These are phyloP conservation scores for Silurus aristotelis DNA, from an alignment of 2,797 vertebrate species.

Conservation along the genomic window DNA sequence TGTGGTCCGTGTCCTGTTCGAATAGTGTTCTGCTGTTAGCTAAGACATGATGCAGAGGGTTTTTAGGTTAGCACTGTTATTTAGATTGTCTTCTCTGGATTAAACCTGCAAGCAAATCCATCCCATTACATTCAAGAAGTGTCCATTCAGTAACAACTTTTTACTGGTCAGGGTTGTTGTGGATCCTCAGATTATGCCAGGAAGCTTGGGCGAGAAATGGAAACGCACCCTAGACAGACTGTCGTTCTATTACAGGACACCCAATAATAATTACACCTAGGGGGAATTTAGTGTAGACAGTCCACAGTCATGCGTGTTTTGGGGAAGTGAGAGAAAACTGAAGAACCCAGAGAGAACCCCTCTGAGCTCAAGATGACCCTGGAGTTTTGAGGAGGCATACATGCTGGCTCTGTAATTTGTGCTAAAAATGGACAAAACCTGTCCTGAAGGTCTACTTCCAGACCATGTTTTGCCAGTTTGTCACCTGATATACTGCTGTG, in stretches of 20 bases:
- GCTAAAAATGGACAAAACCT: no score
- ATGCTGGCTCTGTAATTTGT: neutral
- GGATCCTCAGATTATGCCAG: neutral
- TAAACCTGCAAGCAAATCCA: neutral
- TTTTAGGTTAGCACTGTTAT: neutral
- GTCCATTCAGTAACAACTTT: neutral
- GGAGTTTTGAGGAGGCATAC: neutral
- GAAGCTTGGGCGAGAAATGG: neutral
- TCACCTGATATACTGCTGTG: neutral
- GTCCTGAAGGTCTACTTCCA: neutral
- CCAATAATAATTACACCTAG: neutral
- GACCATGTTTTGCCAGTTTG: neutral
- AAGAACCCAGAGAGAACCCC: neutral
- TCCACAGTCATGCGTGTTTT: neutral
- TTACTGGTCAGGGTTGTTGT: neutral
- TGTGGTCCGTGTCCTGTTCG: neutral
- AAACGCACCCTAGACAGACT: neutral
- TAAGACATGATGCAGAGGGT: neutral
- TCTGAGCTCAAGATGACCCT: neutral
- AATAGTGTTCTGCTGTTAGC: neutral
- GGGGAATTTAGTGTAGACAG: no score
- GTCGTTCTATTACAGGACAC: neutral
- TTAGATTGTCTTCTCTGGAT: neutral
- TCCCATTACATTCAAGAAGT: neutral
- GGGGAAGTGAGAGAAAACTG: neutral